These are phyloP conservation scores for Mustela nigripes DNA, from an alignment of 2,113 vertebrate genomes.

Conservation along the genomic window DNA sequence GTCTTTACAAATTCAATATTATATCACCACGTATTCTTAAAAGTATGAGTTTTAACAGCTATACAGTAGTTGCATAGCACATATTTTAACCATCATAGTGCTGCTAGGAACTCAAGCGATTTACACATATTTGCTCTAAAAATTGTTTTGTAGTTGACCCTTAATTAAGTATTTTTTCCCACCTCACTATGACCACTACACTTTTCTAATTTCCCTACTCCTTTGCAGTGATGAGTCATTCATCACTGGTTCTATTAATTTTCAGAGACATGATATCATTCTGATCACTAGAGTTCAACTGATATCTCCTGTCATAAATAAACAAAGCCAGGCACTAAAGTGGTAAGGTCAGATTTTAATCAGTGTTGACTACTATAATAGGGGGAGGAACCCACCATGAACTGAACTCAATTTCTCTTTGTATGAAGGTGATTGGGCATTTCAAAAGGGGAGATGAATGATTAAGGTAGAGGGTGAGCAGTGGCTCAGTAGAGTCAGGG, in stretches of 20 bases:
- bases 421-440: not conserved
- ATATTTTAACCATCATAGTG: not conserved
- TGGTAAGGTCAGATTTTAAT: not conserved
- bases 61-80: not conserved
- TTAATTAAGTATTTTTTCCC: not conserved
- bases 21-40: not conserved
- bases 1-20: not conserved
- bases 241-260: not conserved
- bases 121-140: not conserved
- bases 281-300: not conserved
- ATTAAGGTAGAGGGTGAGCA: not conserved
- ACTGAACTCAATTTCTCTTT: not conserved
- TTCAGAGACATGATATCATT: not conserved
- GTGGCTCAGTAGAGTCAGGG: too few relatives aligned
- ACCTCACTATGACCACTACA: not conserved
- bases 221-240: not conserved
- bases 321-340: not conserved
- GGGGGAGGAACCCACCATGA: not conserved
- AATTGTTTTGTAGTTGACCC: not conserved
- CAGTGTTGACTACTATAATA: not conserved
- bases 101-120: not conserved
- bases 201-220: not conserved
- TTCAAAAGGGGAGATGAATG: not conserved
- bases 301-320: not conserved
- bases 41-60: not conserved